Conservation (phyloP, 2,113 vertebrate genomes). For the Manacus vitellinus region DNA sequence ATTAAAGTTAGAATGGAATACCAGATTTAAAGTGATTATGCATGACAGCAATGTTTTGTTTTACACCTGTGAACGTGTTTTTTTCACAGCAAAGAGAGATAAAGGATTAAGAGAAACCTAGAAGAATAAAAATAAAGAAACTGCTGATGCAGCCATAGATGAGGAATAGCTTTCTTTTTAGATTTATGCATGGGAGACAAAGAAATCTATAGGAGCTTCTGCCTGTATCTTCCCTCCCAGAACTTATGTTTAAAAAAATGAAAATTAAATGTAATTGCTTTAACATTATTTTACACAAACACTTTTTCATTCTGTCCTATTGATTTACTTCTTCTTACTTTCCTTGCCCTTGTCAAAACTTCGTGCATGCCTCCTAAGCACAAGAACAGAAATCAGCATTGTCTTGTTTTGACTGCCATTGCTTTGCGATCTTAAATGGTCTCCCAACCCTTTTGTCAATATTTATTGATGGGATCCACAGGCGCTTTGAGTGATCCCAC, state of each 20-base stretch:
- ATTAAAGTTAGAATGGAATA: background rate
- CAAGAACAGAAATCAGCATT: slow-evolving; percentile 69
- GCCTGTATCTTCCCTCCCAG: slow-evolving; percentile 31
- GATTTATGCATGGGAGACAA: slow-evolving; percentile 70
- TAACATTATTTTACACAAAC: slow-evolving; percentile 58
- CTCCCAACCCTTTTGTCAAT: slow-evolving; percentile 82
- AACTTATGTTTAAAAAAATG: background rate
- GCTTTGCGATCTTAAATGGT: slow-evolving; percentile 78
- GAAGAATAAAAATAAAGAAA: slow-evolving; percentile 71
- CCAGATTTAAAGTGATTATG: background rate
- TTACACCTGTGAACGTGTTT: background rate
- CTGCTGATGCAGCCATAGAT: slow-evolving; percentile 53
- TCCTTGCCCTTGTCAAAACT: slow-evolving; percentile 70
- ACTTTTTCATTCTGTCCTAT: slow-evolving; percentile 62
- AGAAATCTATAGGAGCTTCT: slow-evolving; percentile 67
- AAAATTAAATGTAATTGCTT: slow-evolving; percentile 28
- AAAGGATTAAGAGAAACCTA: slow-evolving; percentile 50
- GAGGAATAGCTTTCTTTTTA: slow-evolving; percentile 65
- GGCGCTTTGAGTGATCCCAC: slow-evolving; percentile 83
- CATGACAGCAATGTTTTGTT: background rate
- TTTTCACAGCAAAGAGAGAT: background rate
- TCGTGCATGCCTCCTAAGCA: slow-evolving; percentile 43
- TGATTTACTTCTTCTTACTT: slow-evolving; percentile 70
- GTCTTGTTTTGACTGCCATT: slow-evolving; percentile 68
- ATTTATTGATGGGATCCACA: slow-evolving; percentile 88